Percentiles rank a stretch among this genome's conserved stretches.
These are phyloP conservation scores for Diorhabda elongata DNA, from an alignment of 1,140 invertebrate species.

Conservation along the genomic window DNA sequence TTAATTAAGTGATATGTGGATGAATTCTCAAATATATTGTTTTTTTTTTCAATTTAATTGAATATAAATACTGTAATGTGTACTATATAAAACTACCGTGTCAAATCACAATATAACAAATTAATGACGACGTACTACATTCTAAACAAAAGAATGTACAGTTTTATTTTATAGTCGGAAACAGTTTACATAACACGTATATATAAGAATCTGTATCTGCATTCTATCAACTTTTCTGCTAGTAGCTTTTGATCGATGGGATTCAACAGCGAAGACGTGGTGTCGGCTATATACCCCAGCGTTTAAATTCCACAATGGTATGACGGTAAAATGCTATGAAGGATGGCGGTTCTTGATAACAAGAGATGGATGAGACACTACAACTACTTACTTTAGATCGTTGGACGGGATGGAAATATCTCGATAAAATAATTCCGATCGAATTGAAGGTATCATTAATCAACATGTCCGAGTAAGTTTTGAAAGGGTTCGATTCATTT, in stretches of 20 bases:
- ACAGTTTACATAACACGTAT: not conserved
- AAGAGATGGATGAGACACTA: slow-evolving; percentile 2
- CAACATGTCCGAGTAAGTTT: not conserved
- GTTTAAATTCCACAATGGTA: not conserved
- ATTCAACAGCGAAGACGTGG: not conserved
- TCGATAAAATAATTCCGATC: not conserved
- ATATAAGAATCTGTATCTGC: not conserved
- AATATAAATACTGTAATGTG: no score
- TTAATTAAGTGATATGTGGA: no score
- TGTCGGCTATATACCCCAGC: not conserved
- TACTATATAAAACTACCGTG: no score
- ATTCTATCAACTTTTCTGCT: not conserved
- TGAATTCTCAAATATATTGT: no score
- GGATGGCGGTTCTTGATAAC: slow-evolving; percentile 1
- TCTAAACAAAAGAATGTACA: not conserved
- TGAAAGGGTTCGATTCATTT: not conserved
- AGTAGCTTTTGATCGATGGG: slow-evolving; percentile 1
- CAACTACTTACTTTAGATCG: not conserved
- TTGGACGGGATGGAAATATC: not conserved
- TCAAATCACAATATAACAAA: no score
- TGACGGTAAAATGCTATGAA: not conserved
- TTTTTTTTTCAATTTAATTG: no score
- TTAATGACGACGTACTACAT: no score
- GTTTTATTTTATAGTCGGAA: not conserved
- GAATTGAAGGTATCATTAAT: not conserved